phyloP scores from a whole-genome alignment of 1,140 invertebrate species.

The Potamilus streckersoni region DNA sequence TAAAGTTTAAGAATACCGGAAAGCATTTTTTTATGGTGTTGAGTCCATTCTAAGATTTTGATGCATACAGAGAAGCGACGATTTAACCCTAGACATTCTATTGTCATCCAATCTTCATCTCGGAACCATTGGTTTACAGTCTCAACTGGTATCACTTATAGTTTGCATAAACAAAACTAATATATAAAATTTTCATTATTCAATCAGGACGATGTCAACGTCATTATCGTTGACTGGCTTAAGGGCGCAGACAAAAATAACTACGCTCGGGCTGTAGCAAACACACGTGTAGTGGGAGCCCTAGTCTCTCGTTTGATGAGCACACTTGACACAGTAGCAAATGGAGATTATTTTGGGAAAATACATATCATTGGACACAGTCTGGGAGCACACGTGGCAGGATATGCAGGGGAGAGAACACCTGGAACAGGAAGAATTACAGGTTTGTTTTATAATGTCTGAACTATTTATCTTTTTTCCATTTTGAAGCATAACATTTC shows the following conservation, averaged over 20 bases:
- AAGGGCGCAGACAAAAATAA: conserved; percentile 84
- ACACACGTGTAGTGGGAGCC: conserved; percentile 90
- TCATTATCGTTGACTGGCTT: conserved; percentile 94
- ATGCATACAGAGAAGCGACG: no score
- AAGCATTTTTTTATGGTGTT: no score
- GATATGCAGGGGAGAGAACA: conserved; percentile 89
- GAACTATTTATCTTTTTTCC: background rate
- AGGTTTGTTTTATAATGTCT: conserved; percentile 42
- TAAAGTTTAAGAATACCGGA: no score
- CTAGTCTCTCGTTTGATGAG: conserved; percentile 83
- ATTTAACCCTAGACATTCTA: no score
- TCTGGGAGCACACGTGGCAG: conserved; percentile 87
- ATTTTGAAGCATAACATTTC: background rate
- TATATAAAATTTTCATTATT: no score
- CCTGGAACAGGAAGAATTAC: conserved; percentile 82
- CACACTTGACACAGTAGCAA: background rate
- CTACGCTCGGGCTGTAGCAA: conserved; percentile 91
- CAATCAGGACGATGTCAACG: conserved; percentile 72
- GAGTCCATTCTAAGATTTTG: no score
- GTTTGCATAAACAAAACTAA: no score
- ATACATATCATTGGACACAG: conserved; percentile 91
- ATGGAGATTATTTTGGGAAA: conserved; percentile 1
- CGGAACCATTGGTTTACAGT: no score
- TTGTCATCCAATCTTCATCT: no score
- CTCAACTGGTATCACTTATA: no score